Conservation (phyloP, 2,797 vertebrate genomes). For the Phyllotis vaccarum region DNA sequence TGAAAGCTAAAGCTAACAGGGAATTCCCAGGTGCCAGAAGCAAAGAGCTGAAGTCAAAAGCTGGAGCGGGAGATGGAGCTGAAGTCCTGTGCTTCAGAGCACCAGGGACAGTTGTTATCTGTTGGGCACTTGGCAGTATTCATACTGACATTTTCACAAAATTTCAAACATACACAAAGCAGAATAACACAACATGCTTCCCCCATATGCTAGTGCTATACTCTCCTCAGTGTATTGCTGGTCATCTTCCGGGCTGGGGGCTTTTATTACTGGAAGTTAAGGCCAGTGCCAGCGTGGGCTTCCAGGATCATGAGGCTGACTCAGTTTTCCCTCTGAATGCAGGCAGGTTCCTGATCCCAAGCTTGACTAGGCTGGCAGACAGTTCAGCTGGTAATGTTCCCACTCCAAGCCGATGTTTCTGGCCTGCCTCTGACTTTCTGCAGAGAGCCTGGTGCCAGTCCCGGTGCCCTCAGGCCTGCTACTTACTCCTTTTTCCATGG, state of each 20-base stretch:
- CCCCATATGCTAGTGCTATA: background rate
- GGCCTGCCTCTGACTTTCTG: background rate
- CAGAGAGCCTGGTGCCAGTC: background rate
- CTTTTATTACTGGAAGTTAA: background rate
- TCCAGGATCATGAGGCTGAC: background rate
- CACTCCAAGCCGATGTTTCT: background rate
- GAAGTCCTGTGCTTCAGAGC: background rate
- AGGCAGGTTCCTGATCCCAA: background rate
- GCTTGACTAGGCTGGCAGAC: background rate
- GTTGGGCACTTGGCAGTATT: background rate
- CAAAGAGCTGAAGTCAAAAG: background rate
- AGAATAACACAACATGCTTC: background rate
- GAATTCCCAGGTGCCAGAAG: constrained; percentile 59
- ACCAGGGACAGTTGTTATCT: background rate
- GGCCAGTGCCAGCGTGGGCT: background rate
- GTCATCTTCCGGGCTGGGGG: background rate
- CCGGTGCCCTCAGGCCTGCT: background rate
- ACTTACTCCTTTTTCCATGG: background rate
- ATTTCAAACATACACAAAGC: background rate
- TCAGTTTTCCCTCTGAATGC: background rate
- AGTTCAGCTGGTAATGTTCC: background rate
- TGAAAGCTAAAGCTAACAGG: constrained; percentile 52
- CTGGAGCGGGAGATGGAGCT: background rate
- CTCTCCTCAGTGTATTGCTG: background rate
- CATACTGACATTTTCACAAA: background rate